A percentile compares a stretch with the other conserved stretches of the same genome.
Conservation (phyloP, 2,888 invertebrate species). For the Apocheima hispidaria region DNA sequence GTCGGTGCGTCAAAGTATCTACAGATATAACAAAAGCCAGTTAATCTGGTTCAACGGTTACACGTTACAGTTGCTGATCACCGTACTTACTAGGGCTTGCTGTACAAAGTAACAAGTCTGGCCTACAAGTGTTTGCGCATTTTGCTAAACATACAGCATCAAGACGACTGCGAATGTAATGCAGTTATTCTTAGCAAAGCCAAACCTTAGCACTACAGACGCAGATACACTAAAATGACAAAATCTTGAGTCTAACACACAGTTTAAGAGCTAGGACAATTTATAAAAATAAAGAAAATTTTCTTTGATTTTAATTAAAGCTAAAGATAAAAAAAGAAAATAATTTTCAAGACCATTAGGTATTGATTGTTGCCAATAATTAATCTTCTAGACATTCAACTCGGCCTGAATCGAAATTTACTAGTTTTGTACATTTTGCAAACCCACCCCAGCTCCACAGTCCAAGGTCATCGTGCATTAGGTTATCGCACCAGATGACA, state of each 20-base stretch:
- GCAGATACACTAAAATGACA: too few species aligned
- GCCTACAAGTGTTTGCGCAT: neutral
- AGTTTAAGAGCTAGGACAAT: too few species aligned
- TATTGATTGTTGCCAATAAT: too few species aligned
- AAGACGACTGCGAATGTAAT: too few species aligned
- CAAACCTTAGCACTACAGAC: too few species aligned
- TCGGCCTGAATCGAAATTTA: neutral
- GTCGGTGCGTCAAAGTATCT: constrained; percentile 9
- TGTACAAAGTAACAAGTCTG: constrained; percentile 2
- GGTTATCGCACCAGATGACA: constrained; percentile 45
- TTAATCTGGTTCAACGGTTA: constrained; percentile 33
- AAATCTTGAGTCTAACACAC: too few species aligned
- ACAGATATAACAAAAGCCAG: constrained; percentile 26
- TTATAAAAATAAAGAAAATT: too few species aligned
- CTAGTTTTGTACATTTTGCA: constrained; percentile 1
- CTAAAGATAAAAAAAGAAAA: too few species aligned
- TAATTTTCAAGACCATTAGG: too few species aligned
- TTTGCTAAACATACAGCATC: neutral
- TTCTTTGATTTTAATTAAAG: too few species aligned
- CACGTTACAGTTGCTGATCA: constrained; percentile 22
- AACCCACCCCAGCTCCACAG: constrained; percentile 8
- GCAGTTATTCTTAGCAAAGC: too few species aligned
- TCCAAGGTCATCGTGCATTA: constrained; percentile 36
- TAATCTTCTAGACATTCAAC: neutral
- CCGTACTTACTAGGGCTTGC: neutral